Base-by-base conservation (phyloP, 1,140 invertebrate genomes). In the Aricia agestis region DNA sequence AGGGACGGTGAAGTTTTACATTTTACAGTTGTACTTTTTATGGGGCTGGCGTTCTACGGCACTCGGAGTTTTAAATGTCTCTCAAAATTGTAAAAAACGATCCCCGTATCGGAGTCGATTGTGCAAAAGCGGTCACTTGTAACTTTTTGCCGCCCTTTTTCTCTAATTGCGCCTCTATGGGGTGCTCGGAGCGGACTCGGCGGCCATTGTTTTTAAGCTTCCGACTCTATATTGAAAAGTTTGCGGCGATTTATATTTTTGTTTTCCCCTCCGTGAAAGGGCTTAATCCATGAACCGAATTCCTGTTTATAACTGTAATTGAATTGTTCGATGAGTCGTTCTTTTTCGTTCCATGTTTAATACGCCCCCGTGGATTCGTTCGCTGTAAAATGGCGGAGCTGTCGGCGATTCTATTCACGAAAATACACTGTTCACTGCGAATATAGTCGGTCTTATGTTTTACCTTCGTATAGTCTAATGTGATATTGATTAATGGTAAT, bases 121-220 rank as follows among this genome's bases (percentile, higher is more conserved):
- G 78, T 58, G 77, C 72, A 74, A 63, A 63, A 79, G 76, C 76
- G 76, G 72, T 83, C 82, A 82, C 77, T 81, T 78, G 69, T 76
- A 74, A 78, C 76, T 84, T 78, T 76, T 77, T 76, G 71, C 73
- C 76, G 73, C 80, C 78, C 82, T 87, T 81, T 85, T 81, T 80
- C 81, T 78, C 79, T 85, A 88, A 88, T 87, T 86, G 86, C 82
- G 73, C 80, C 79, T 85, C 80, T 81, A 76, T 84, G 75, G 74
- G 75, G 74, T 78, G 80, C 77, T 76, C 76, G 74, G 67, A 84
- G 83, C 82, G 80, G 82, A 82, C 84, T 82, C 82, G 76, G 73
- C 71, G 72, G 70, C 68, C 72, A 68, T 75, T 76, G 74, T 78
- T 76, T 80, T 79, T 75, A 74, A 81, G 72, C 72, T 79, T 74